These are phyloP conservation scores for Cichlasoma orientale DNA, from an alignment of 2,797 vertebrate species.

Conservation along the genomic window DNA sequence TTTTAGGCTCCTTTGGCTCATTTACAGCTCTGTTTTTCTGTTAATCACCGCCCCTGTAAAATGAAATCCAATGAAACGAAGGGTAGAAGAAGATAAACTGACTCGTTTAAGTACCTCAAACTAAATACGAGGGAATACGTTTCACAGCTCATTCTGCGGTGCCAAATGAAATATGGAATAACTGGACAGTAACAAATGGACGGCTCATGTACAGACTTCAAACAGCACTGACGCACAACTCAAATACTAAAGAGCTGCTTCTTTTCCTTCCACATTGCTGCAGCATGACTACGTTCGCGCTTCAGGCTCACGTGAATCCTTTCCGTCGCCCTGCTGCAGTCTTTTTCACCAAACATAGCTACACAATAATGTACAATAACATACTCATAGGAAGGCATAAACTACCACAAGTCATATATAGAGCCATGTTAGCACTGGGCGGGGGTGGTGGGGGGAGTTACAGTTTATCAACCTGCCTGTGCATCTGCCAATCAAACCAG, in stretches of 20 bases:
- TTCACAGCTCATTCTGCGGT: background rate
- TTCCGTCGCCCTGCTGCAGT: background rate
- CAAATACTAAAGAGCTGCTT: background rate
- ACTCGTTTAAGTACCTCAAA: background rate
- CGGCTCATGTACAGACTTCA: background rate
- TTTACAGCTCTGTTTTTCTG: background rate
- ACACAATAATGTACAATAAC: background rate
- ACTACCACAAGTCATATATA: background rate
- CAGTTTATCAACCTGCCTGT: constrained; percentile 30
- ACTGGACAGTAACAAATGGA: background rate
- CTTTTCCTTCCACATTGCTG: no score
- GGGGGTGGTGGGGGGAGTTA: constrained; percentile 11
- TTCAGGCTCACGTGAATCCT: background rate
- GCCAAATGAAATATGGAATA: background rate
- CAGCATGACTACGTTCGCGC: background rate
- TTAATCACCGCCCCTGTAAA: background rate
- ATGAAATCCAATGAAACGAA: background rate
- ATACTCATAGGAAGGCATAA: background rate
- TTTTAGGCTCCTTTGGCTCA: no score
- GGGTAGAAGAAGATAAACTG: background rate
- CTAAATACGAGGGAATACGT: background rate
- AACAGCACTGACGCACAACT: background rate
- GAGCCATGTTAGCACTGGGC: background rate
- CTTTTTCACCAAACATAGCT: constrained; percentile 1
- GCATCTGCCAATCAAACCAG: constrained; percentile 53